Conservation (phyloP, 1,140 invertebrate genomes). For the Thaumetopoea pityocampa region DNA sequence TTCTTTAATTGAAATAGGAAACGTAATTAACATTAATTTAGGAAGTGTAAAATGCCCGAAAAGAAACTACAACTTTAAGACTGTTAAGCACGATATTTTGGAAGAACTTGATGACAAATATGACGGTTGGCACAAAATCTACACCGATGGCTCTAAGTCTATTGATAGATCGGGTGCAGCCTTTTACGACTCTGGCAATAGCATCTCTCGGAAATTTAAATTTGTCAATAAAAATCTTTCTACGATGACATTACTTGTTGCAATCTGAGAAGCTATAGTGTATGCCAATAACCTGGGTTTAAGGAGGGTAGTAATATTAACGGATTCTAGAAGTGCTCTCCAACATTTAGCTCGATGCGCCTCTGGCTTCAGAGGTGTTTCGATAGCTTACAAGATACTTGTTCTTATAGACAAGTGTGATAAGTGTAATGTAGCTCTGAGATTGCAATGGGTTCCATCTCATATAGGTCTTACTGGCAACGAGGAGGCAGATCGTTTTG, state of each 20-base stretch:
- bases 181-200: neutral
- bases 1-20: neutral
- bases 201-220: neutral
- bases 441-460: conserved; percentile 3
- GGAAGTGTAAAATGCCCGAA: neutral
- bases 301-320: neutral
- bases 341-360: conserved; percentile 2
- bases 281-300: neutral
- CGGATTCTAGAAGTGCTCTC: neutral
- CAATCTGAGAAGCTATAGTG: neutral
- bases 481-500: conserved; percentile 1
- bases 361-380: conserved; percentile 1
- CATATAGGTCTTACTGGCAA: conserved; percentile 2
- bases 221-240: neutral
- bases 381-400: conserved; percentile 1
- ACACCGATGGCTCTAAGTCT: neutral
- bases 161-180: neutral
- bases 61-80: neutral
- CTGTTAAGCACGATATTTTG: neutral
- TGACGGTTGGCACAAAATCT: neutral
- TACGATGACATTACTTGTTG: neutral
- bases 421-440: neutral
- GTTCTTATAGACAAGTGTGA: neutral
- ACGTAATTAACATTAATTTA: neutral
- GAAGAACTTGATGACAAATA: neutral